Evolutionary conservation across 2,113 vertebrate genomes (phyloP), one percentile per base, ranked within the genome.

Genomic region (Corythoichthys intestinalis): DNA sequence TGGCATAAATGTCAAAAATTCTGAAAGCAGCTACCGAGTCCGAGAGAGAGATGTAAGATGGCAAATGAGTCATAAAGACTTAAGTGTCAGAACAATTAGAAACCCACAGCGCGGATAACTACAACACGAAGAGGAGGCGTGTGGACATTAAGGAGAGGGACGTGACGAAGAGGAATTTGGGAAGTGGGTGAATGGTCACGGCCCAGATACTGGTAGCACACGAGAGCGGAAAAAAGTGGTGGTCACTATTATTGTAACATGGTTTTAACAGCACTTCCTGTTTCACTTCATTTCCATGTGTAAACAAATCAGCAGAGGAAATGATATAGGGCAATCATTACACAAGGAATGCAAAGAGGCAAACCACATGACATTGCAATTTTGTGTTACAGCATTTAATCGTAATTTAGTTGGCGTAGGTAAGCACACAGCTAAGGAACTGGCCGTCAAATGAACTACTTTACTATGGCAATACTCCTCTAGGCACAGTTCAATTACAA

Each of bases 111-210:
- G 67, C 20, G 54, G 46, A 66, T 52, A 58, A 73, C 2, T 1
- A 67, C 39, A 50, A 13, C 62, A 65, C 28, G 8, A 66, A 50
- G 60, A 2, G 50, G 37, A 65, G 35, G 57, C 66, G 20, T 64
- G 44, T 69, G 14, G 57, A 63, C 39, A 3, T 62, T 38, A 73
- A 39, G 64, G 46, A 38, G 53, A 54, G 1, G 1, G 75, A 69
- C 35, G 37, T 4, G 20, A 66, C 68, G 56, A 56, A 41, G 64
- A 65, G 56, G 52, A 67, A 75, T 70, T 84, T 72, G 54, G 65
- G 78, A 83, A 78, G 38, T 74, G 67, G 69, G 79, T 78, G 68
- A 85, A 75, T 1, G 28, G 62, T 82, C 77, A 72, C 34, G 67
- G 54, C 70, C 47, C n/a, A 50, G 34, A 46, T 62, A 48, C 59